These are phyloP conservation scores for Ennomos quercinarius DNA, from an alignment of 2,888 invertebrate species.

Conservation along the genomic window DNA sequence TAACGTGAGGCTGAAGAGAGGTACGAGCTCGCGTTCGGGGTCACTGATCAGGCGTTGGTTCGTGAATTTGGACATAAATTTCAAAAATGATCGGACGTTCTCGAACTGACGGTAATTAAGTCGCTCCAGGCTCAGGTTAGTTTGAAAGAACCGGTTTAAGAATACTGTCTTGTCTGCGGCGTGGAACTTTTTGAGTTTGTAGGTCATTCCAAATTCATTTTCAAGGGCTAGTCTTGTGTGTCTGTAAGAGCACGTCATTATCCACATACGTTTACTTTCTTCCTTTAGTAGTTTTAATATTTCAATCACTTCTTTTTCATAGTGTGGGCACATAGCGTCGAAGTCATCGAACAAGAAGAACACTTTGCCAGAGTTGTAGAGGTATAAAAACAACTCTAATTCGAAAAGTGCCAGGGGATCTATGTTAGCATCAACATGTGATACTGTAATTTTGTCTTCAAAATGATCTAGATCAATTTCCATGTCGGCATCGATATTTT, in stretches of 20 bases:
- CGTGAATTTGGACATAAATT: slow-evolving; percentile 37
- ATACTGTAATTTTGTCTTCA: slow-evolving; percentile 32
- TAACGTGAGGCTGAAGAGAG: slow-evolving; percentile 47
- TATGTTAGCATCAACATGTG: slow-evolving; percentile 24
- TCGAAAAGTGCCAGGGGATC: slow-evolving; percentile 42
- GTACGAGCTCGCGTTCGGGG: slow-evolving; percentile 40
- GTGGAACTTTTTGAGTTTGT: slow-evolving; percentile 43
- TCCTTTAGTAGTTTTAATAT: slow-evolving; percentile 44
- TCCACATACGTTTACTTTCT: slow-evolving; percentile 49
- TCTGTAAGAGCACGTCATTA: slow-evolving; percentile 48
- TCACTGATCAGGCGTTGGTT: slow-evolving; percentile 19
- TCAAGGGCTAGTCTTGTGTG: slow-evolving; percentile 40
- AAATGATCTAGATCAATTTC: slow-evolving; percentile 33
- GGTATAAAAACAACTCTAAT: slow-evolving; percentile 49
- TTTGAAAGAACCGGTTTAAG: slow-evolving; percentile 49
- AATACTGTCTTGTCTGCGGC: slow-evolving; percentile 44
- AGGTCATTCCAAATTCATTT: slow-evolving; percentile 41
- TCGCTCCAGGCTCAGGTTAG: slow-evolving; percentile 49
- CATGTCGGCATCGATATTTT: slow-evolving; percentile 34
- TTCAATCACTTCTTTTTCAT: slow-evolving; percentile 47
- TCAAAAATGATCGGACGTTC: slow-evolving; percentile 45
- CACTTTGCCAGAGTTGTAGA: slow-evolving; percentile 46
- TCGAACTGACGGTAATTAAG: slow-evolving; percentile 50
- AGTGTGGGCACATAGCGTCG: slow-evolving; percentile 49
- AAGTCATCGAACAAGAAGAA: slow-evolving; percentile 55